These are phyloP conservation scores for Spilarctia lutea DNA, from an alignment of 2,888 invertebrate genomes.

Conservation along the genomic window DNA sequence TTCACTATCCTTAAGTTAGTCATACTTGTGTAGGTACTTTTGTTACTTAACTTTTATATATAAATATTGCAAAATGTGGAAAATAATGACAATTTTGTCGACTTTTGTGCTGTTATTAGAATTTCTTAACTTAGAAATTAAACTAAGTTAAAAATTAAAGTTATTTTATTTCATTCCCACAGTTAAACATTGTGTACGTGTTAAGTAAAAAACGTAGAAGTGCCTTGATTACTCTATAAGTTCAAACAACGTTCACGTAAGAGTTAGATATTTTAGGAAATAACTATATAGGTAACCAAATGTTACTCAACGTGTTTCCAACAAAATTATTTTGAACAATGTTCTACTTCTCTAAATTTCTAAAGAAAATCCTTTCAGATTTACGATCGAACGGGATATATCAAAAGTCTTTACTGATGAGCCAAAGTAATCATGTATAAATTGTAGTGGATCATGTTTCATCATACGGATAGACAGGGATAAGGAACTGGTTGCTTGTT, in stretches of 20 bases:
- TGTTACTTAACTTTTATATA: not conserved
- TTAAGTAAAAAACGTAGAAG: not conserved
- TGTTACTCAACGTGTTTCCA: conserved; percentile 10
- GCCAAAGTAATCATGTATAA: conserved; percentile 60
- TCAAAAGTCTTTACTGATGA: conserved; percentile 54
- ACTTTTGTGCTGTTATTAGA: not conserved
- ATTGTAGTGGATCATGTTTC: conserved; percentile 52
- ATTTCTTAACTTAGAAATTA: not conserved
- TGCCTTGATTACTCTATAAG: not conserved
- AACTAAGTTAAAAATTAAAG: not conserved
- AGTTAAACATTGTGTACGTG: not conserved
- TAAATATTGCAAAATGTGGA: too few relatives aligned
- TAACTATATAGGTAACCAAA: conserved; percentile 8
- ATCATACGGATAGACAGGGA: conserved; percentile 40
- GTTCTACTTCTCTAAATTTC: conserved; percentile 58
- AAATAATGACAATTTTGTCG: too few relatives aligned
- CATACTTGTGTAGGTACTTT: not conserved
- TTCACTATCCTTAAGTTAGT: not conserved
- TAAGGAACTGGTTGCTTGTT: conserved; percentile 40
- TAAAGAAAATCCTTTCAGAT: conserved; percentile 57
- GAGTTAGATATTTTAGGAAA: not conserved
- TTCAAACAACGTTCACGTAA: not conserved
- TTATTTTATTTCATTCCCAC: not conserved
- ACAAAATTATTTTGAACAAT: conserved; percentile 48
- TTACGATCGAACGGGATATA: conserved; percentile 55